Conservation (phyloP, 2,113 vertebrate species). For the Zosterops japonicus region DNA sequence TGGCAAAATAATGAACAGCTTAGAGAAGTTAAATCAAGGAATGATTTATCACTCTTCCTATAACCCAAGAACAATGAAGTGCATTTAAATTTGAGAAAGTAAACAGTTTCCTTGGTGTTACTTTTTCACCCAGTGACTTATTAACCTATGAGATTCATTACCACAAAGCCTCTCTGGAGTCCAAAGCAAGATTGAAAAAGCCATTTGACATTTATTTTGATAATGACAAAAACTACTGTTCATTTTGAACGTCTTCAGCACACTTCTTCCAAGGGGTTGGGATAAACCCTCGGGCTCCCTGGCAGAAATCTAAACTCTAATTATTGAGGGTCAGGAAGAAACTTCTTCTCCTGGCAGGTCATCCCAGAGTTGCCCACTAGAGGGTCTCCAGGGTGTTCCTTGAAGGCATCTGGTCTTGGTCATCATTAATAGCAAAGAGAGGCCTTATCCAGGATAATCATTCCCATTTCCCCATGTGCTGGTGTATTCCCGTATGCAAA, state of each 20-base stretch:
- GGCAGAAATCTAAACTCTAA: conserved; percentile 28
- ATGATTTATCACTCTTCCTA: conserved; percentile 11
- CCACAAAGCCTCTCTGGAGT: background rate
- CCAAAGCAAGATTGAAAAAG: conserved; percentile 23
- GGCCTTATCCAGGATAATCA: conserved; percentile 30
- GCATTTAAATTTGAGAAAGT: conserved; percentile 18
- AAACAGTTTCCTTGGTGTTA: conserved; percentile 15
- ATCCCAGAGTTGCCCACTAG: conserved; percentile 63
- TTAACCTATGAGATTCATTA: background rate
- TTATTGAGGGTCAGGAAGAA: conserved; percentile 47
- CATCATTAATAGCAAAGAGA: conserved; percentile 44
- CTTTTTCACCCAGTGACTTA: background rate
- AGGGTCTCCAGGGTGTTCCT: conserved; percentile 61
- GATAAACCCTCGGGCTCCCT: conserved; percentile 10
- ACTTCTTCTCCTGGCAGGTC: conserved; percentile 34
- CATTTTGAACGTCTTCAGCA: background rate
- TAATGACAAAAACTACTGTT: conserved; percentile 11
- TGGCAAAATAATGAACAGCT: background rate
- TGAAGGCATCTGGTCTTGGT: conserved; percentile 39
- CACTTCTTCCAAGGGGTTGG: background rate
- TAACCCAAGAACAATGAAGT: background rate
- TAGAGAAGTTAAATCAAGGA: background rate
- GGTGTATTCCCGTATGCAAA: background rate
- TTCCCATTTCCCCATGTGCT: background rate
- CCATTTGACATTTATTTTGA: conserved; percentile 22